Base-by-base conservation (phyloP, 37 sponge, comb jelly and placozoan genomes). In the Agelas oroides region DNA sequence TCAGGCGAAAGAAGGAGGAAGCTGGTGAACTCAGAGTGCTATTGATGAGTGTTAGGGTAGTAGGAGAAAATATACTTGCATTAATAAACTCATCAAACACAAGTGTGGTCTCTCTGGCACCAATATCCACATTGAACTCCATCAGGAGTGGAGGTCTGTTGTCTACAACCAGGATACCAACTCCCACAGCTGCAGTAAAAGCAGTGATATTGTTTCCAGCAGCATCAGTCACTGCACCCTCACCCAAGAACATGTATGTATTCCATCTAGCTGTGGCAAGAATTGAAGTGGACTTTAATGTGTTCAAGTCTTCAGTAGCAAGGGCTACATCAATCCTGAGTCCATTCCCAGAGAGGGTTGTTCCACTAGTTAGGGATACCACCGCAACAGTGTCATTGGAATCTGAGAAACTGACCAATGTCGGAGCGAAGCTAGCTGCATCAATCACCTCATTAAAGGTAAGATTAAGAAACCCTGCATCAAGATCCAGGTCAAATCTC, bases 61-160 rank as follows among this genome's bases (percentile, higher is more conserved):
- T 83, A 5, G 86, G 52, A 8, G 79, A 65, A 35, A 97, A 87
- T 0, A 41, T 31, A 5, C 33, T 32, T 32, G 58, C 57, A 53
- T 88, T 81, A 1, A 97, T 77, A 25, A 80, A 68, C 60, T 97
- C 97, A 86, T 92, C 84, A 68, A 97, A 97, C 5, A 84, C 37
- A 35, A 97, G 80, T 27, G 69, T 78, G 52, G 94, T 82, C 14
- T 33, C 32, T 53, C 87, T 86, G 21, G 62, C 67, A 0, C 87
- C 81, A 32, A 91, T 79, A 73, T 94, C 90, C 23, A 97, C 68
- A 17, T 86, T 85, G 65, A 93, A 97, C 46, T 56, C 62, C 0
- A 58, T 53, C 71, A 97, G 77, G 13, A 3, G 14, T 33, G 97
- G 97, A 34, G 84, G 58, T 59, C 75, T 85, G 27, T 53, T 39